Evolutionary conservation across 2,888 invertebrate species (phyloP).

Genomic region (Caenorhabditis auriculariae): DNA sequence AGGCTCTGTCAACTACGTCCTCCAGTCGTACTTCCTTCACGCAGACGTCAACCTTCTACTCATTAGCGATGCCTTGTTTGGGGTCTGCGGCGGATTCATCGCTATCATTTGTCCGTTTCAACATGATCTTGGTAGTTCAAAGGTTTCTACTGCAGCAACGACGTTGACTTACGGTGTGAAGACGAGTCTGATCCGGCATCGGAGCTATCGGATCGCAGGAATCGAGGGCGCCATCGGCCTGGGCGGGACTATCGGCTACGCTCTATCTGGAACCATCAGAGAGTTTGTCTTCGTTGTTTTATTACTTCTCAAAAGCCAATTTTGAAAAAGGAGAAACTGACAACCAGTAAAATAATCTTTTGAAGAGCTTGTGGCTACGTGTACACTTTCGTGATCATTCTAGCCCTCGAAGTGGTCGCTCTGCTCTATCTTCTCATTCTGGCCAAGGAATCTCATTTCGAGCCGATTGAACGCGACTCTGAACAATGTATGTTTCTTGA

Average conservation of each 20-base stretch:
- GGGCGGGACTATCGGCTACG: constrained; percentile 64
- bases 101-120: constrained; percentile 61
- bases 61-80: constrained; percentile 64
- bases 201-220: constrained; percentile 63
- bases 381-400: constrained; percentile 60
- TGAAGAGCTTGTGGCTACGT: constrained; percentile 64
- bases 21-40: constrained; percentile 61
- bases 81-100: constrained; percentile 64
- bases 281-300: constrained; percentile 27
- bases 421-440: constrained; percentile 59
- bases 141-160: constrained; percentile 42
- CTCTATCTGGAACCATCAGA: constrained; percentile 63
- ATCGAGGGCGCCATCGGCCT: constrained; percentile 65
- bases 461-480: constrained; percentile 4
- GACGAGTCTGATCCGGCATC: constrained; percentile 51
- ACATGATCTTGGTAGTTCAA: neutral
- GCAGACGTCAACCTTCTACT: constrained; percentile 59
- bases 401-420: constrained; percentile 53
- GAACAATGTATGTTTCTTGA: too few species aligned
- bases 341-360: neutral
- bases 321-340: too few species aligned
- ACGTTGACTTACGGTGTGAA: constrained; percentile 64
- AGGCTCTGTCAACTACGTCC: constrained; percentile 53
- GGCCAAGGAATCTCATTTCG: constrained; percentile 32
- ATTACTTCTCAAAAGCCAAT: too few species aligned